Percentiles rank a stretch among this genome's conserved stretches.
Evolutionary conservation across 2,888 invertebrate genomes (phyloP).

Genomic region (Drosophila borborema): DNA sequence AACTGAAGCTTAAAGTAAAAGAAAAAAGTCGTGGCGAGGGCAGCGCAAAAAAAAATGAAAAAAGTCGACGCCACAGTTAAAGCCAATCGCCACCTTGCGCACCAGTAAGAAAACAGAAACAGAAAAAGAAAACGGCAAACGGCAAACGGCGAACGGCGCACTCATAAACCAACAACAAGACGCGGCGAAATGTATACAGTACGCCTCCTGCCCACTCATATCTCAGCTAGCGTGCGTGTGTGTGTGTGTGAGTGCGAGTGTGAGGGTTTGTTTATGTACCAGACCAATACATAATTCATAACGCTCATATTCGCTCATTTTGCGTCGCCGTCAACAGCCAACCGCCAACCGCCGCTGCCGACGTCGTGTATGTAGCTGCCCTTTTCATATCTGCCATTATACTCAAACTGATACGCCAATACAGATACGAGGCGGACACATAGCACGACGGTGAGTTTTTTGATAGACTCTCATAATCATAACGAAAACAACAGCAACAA

Average conservation of each 20-base stretch:
- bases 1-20: background rate
- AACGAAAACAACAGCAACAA: conserved; percentile 71
- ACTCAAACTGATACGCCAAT: conserved; percentile 67
- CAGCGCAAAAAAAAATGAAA: conserved; percentile 6
- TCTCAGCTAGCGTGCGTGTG: conserved; percentile 16
- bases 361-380: conserved; percentile 62
- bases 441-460: conserved; percentile 58
- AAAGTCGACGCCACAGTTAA: conserved; percentile 34
- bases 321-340: conserved; percentile 53
- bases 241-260: conserved; percentile 20
- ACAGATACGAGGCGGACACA: conserved; percentile 38
- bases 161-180: conserved; percentile 56
- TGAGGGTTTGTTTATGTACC: conserved; percentile 67
- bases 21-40: conserved; percentile 23
- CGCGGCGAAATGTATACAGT: conserved; percentile 32
- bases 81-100: conserved; percentile 77
- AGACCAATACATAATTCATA: conserved; percentile 83
- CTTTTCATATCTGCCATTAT: conserved; percentile 83
- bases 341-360: conserved; percentile 53
- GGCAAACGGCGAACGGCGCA: conserved; percentile 44
- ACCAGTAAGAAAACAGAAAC: conserved; percentile 79
- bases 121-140: background rate
- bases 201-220: conserved; percentile 50
- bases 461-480: conserved; percentile 83
- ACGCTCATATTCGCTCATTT: conserved; percentile 82